phyloP scores from a whole-genome alignment of 2,888 invertebrate species.

The Eucera pruinosa region DNA sequence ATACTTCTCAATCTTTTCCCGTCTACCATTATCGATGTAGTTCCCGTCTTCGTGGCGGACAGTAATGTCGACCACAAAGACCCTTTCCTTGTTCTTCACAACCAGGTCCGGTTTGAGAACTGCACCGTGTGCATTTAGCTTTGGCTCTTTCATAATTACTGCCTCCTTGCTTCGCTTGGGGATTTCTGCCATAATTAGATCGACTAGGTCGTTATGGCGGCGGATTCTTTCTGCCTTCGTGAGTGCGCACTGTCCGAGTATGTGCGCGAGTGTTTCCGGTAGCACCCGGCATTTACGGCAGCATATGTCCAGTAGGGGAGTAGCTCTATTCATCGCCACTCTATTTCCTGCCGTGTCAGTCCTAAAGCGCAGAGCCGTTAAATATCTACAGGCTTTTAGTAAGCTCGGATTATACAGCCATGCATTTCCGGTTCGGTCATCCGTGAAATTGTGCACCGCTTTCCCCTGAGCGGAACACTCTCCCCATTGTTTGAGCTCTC shows the following conservation, averaged over 20 bases:
- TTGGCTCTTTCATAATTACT: constrained; percentile 7
- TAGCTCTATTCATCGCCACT: constrained; percentile 3
- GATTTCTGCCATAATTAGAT: constrained; percentile 1
- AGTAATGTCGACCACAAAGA: too few species aligned
- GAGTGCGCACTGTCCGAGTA: constrained; percentile 8
- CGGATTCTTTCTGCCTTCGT: constrained; percentile 5
- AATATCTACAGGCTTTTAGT: not conserved
- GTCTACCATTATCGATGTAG: too few species aligned
- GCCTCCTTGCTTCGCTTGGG: constrained; percentile 4
- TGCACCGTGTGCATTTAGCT: not conserved
- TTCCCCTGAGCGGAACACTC: too few species aligned
- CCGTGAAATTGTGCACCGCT: not conserved
- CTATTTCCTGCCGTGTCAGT: not conserved
- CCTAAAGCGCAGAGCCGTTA: not conserved
- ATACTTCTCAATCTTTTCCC: too few species aligned
- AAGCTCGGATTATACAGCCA: not conserved
- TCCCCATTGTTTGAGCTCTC: too few species aligned
- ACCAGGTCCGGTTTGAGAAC: constrained; percentile 25
- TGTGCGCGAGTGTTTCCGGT: constrained; percentile 27
- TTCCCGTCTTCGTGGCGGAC: too few species aligned
- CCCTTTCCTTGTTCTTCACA: too few species aligned
- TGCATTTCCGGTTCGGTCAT: not conserved
- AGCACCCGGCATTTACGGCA: constrained; percentile 14
- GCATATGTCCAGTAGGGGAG: not conserved
- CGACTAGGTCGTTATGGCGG: constrained; percentile 10